Percentiles rank a stretch among this genome's conserved stretches.
Evolutionary conservation across 2,797 vertebrate genomes (phyloP).

Genomic region (Anabacerthia variegaticeps): DNA sequence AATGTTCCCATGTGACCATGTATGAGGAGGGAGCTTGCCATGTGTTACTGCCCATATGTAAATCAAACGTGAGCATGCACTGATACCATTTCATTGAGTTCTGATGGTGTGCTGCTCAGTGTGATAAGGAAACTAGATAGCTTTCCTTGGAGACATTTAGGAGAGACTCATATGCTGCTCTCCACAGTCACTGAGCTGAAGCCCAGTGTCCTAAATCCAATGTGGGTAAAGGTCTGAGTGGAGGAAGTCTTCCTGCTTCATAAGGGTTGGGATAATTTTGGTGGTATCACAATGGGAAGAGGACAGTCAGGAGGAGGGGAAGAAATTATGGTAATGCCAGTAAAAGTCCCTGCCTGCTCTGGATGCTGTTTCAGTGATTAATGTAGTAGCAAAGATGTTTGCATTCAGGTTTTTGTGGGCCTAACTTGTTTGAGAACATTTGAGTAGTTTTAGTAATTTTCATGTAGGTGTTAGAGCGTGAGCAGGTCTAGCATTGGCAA

Average conservation of each 20-base stretch:
- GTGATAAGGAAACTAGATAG: background rate
- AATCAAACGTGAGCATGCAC: fast-evolving
- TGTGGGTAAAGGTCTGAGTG: background rate
- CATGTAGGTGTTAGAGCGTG: background rate
- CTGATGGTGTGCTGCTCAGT: background rate
- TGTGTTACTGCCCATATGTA: background rate
- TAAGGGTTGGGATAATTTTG: background rate
- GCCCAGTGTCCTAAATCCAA: background rate
- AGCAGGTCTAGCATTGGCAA: background rate
- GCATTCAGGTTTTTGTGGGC: background rate
- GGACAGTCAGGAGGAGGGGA: background rate
- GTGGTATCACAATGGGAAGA: background rate
- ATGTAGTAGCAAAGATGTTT: background rate
- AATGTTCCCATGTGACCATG: fast-evolving
- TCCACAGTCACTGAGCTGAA: background rate
- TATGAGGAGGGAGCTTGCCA: background rate
- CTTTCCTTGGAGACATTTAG: background rate
- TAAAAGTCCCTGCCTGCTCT: background rate
- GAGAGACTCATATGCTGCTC: background rate
- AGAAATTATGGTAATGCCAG: background rate
- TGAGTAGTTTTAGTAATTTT: background rate
- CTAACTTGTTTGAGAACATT: background rate
- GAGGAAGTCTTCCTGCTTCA: background rate
- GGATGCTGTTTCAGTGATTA: background rate
- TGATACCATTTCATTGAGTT: background rate